These are phyloP conservation scores for Scomber scombrus DNA, from an alignment of 2,113 vertebrate species.

Conservation along the genomic window DNA sequence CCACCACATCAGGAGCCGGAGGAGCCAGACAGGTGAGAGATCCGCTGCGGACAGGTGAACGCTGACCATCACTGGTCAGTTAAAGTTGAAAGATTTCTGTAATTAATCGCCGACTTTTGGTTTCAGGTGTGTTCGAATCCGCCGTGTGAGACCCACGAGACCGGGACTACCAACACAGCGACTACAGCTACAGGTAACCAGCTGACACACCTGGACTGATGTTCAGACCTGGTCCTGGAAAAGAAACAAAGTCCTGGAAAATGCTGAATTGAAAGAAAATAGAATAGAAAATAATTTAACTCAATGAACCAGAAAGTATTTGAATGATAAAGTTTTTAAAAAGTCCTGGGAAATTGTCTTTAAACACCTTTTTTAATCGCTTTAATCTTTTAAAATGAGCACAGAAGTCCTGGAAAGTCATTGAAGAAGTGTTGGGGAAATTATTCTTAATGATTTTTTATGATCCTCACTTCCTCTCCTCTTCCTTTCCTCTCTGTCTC, in stretches of 20 bases:
- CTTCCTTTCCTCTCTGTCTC: slow-evolving; percentile 4
- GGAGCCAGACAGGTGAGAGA: slow-evolving; percentile 21
- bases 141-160: slow-evolving; percentile 88
- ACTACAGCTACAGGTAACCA: slow-evolving; percentile 84
- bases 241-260: too few species aligned
- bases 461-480: slow-evolving; percentile 31
- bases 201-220: not conserved
- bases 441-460: too few species aligned
- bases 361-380: too few species aligned
- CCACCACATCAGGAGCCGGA: slow-evolving; percentile 68
- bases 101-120: slow-evolving; percentile 39
- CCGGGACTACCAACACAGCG: slow-evolving; percentile 87
- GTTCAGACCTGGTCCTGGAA: not conserved
- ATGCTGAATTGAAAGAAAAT: too few species aligned
- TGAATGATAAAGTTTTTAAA: too few species aligned
- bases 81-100: slow-evolving; percentile 39
- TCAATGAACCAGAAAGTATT: too few species aligned
- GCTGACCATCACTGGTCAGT: slow-evolving; percentile 65
- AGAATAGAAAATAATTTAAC: too few species aligned
- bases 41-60: not conserved
- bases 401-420: too few species aligned
- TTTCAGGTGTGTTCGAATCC: slow-evolving; percentile 84
- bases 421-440: too few species aligned
- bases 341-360: too few species aligned
- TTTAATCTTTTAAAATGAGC: too few species aligned